Evolutionary conservation across 2,797 vertebrate genomes (phyloP).

Genomic region (Muscicapa comitata): DNA sequence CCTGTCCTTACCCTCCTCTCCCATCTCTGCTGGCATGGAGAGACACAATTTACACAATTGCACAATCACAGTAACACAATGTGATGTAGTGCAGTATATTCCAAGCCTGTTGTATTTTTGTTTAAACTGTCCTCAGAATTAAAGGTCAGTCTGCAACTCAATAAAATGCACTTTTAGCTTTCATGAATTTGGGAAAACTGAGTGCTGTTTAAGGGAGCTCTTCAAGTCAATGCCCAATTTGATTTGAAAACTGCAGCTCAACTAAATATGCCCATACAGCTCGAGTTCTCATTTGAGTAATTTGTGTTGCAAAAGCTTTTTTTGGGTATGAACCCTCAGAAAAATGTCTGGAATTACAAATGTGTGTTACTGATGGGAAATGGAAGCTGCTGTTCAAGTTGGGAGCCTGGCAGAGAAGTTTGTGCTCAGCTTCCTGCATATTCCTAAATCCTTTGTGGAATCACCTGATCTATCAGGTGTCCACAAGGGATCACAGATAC

Average conservation of each 20-base stretch:
- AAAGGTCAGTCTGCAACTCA: not conserved
- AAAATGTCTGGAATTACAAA: not conserved
- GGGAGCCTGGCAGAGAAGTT: not conserved
- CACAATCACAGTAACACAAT: not conserved
- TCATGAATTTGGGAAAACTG: not conserved
- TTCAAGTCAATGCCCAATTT: not conserved
- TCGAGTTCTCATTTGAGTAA: not conserved
- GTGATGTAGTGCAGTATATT: not conserved
- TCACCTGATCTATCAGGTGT: not conserved
- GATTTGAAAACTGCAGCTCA: not conserved
- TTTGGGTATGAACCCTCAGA: not conserved
- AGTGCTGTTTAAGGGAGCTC: not conserved
- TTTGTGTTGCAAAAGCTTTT: not conserved
- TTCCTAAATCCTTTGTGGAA: not conserved
- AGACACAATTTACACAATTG: not conserved
- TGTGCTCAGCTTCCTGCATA: not conserved
- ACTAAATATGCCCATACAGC: not conserved
- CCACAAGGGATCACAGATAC: not conserved
- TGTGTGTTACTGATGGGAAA: not conserved
- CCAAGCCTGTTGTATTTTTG: not conserved
- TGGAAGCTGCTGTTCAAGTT: not conserved
- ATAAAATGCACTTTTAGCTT: not conserved
- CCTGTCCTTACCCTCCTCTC: not conserved
- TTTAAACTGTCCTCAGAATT: not conserved
- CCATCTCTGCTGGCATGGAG: not conserved